Percentiles rank a stretch among this genome's conserved stretches.
Evolutionary conservation across 2,113 vertebrate genomes (phyloP).

Genomic region (Urocynchramus pylzowi): DNA sequence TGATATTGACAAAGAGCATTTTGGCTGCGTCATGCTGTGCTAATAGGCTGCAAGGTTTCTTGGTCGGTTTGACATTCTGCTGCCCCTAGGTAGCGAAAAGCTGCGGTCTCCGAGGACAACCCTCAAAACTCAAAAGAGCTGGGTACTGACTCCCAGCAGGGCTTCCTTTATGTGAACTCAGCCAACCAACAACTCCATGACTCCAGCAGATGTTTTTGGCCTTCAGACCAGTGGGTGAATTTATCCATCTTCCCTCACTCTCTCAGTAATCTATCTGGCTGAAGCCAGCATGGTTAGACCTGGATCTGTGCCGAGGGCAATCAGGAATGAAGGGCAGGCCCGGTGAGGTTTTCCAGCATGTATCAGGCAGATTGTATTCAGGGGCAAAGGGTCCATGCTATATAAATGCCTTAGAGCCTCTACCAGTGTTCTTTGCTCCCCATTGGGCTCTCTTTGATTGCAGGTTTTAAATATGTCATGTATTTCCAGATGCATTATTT

Average conservation of each 20-base stretch:
- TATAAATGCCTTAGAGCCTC: neutral
- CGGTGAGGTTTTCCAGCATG: conserved; percentile 57
- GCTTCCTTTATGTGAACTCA: conserved; percentile 60
- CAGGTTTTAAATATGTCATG: conserved; percentile 16
- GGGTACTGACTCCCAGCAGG: neutral
- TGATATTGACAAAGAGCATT: neutral
- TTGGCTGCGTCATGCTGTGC: neutral
- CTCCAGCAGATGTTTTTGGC: conserved; percentile 70
- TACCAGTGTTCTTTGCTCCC: neutral
- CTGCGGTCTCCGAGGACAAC: conserved; percentile 17
- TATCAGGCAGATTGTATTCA: neutral
- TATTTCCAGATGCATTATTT: conserved; percentile 53
- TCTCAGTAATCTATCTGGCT: conserved; percentile 50
- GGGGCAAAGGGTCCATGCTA: conserved; percentile 48
- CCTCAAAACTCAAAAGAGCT: conserved; percentile 52
- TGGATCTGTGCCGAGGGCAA: conserved; percentile 57
- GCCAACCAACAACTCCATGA: conserved; percentile 68
- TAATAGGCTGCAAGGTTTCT: neutral
- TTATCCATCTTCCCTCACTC: conserved; percentile 56
- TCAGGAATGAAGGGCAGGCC: conserved; percentile 37
- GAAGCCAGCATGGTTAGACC: conserved; percentile 54
- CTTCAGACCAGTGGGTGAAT: conserved; percentile 50
- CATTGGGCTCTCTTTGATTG: neutral
- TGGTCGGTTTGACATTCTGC: conserved; percentile 5
- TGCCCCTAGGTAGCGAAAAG: conserved; percentile 30